These are phyloP conservation scores for Amorpha juglandis DNA, from an alignment of 2,888 invertebrate genomes.

Conservation along the genomic window DNA sequence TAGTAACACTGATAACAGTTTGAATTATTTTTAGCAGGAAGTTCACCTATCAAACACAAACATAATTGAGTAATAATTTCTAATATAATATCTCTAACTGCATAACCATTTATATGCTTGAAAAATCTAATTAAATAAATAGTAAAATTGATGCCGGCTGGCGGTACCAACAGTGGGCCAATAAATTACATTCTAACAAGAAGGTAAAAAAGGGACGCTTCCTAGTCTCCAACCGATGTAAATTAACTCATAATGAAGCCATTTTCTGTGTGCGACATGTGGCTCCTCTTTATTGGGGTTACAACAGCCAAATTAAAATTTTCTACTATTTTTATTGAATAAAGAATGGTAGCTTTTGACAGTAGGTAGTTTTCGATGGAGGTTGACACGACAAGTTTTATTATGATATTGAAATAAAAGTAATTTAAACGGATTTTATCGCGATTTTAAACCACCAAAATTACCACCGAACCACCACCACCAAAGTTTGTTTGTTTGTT, in stretches of 20 bases:
- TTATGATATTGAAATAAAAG: too few relatives aligned
- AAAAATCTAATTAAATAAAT: slow-evolving; percentile 10
- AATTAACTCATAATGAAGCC: slow-evolving; percentile 77
- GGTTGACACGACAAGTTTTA: neutral
- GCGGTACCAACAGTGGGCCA: slow-evolving; percentile 55
- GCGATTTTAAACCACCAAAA: too few relatives aligned
- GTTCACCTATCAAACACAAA: neutral
- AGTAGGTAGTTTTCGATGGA: too few relatives aligned
- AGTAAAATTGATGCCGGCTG: slow-evolving; percentile 11
- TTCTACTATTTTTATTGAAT: neutral
- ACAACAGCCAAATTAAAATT: slow-evolving; percentile 13
- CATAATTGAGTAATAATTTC: neutral
- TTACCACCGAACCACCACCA: too few relatives aligned
- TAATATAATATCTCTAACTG: neutral
- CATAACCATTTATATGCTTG: slow-evolving; percentile 34
- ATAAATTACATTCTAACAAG: slow-evolving; percentile 76
- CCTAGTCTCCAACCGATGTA: slow-evolving; percentile 75
- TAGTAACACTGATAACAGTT: too few relatives aligned
- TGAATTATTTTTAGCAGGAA: too few relatives aligned
- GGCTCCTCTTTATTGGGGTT: slow-evolving; percentile 17
- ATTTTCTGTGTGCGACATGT: slow-evolving; percentile 41
- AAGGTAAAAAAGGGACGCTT: slow-evolving; percentile 71
- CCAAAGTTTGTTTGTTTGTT: too few relatives aligned
- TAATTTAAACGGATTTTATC: too few relatives aligned
- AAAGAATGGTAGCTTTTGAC: neutral